Percentiles rank a stretch among this genome's conserved stretches.
These are phyloP conservation scores for Helarctos malayanus DNA, from an alignment of 2,797 vertebrate genomes.

Conservation along the genomic window DNA sequence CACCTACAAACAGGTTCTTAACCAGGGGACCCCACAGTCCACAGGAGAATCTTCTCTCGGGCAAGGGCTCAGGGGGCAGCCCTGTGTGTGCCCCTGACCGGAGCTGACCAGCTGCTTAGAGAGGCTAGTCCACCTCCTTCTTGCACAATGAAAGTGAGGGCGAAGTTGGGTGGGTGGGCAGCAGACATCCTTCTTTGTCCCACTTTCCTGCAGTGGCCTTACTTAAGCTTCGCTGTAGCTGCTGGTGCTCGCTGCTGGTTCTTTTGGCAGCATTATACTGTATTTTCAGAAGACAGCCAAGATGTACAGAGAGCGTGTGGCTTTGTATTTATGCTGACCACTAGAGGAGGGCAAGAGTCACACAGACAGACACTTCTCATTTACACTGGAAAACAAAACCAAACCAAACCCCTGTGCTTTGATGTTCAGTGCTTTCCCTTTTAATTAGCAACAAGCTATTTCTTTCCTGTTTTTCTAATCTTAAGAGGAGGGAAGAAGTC, in stretches of 20 bases:
- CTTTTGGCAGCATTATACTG: background rate
- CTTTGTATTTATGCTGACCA: background rate
- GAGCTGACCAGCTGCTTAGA: background rate
- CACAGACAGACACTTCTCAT: background rate
- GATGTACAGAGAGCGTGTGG: background rate
- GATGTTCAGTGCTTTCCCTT: background rate
- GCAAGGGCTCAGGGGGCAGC: background rate
- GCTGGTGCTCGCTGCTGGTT: background rate
- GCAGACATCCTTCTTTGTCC: background rate
- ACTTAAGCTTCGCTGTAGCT: fast-evolving
- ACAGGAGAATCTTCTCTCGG: background rate
- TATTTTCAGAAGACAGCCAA: background rate
- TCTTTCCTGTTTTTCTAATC: background rate
- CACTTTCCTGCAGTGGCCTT: background rate
- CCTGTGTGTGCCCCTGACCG: background rate
- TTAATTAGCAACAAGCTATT: slow-evolving; percentile 24
- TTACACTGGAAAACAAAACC: background rate
- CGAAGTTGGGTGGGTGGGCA: background rate
- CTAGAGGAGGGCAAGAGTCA: background rate
- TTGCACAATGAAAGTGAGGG: background rate
- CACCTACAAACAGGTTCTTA: background rate
- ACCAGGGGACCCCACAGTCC: too few relatives aligned
- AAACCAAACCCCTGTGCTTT: background rate
- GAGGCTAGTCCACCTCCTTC: background rate
- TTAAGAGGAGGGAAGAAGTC: background rate